Evolutionary conservation across 2,113 vertebrate species (phyloP).

Genomic region (Nymphicus hollandicus): DNA sequence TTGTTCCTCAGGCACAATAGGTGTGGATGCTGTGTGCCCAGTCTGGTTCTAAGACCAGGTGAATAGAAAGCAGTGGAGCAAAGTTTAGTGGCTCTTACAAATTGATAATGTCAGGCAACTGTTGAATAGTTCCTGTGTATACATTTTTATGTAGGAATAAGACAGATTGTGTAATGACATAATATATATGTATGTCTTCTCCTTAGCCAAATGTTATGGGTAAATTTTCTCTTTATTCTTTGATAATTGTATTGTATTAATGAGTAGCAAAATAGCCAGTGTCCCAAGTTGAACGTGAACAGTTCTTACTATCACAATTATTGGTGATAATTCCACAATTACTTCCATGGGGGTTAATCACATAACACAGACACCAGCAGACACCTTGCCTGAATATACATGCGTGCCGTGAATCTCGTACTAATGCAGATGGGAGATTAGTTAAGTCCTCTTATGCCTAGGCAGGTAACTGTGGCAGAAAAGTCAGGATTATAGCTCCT

Average conservation of each 20-base stretch:
- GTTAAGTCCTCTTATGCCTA: not conserved
- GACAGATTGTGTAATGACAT: not conserved
- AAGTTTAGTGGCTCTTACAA: not conserved
- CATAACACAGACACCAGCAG: not conserved
- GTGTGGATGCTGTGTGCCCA: not conserved
- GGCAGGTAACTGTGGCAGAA: not conserved
- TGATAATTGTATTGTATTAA: not conserved
- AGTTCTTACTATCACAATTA: not conserved
- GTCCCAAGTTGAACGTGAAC: not conserved
- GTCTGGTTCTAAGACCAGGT: not conserved
- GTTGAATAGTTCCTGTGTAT: not conserved
- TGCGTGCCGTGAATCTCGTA: not conserved
- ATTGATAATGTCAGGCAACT: not conserved
- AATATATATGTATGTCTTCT: not conserved
- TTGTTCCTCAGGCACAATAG: not conserved
- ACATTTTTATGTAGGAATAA: not conserved
- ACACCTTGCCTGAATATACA: too few species aligned
- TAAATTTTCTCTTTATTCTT: not conserved
- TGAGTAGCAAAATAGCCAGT: not conserved
- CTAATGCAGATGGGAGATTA: not conserved
- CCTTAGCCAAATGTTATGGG: not conserved
- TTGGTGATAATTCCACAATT: not conserved
- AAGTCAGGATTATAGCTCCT: not conserved
- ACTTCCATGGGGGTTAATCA: not conserved
- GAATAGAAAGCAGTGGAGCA: not conserved